Base-by-base conservation (phyloP, 2,888 invertebrate genomes). In the Mythimna vitellina region DNA sequence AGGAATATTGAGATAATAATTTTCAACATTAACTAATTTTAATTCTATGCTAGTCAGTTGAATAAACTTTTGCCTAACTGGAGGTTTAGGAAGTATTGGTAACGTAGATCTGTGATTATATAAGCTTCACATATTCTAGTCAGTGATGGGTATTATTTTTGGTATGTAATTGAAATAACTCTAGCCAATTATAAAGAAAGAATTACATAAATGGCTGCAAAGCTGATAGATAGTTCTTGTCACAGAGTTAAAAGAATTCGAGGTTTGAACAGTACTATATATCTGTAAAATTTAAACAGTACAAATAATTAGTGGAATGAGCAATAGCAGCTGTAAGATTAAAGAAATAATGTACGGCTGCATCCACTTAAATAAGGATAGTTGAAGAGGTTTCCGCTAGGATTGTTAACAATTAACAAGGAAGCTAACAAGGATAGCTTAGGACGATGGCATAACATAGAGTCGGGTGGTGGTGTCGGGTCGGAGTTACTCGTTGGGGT, bases 21-120 rank as follows among this genome's bases (percentile, higher is more conserved):
- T 84, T 89, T 84, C 84, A 84, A 32, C 20, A 32, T 56, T 70
- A 78, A 90, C 89, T 92, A 92, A 93, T 91, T 90, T 84, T 89
- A 90, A 82, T 80, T 73, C 17, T 93, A 93, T 94, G 93, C 93
- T 93, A 94, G 93, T 88, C 66, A 81, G 80, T 85, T 84, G 86
- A 85, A 79, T 65, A 69, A 86, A 87, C 80, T 75, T 67, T 73
- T 73, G 75, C 73, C 89, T 92, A 91, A 92, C 82, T 73, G 84
- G 81, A 86, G 61, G 63, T 65, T 51, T 49, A 70, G 56, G 58
- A 17, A 62, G 56, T 54, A 17, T 35, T 51, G 17, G 51, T 61
- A 32, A 29, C 58, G n/a, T 78, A 53, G 22, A 53, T 46, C 60
- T 67, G 58, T 76, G 56, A 76, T 70, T 61, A 51, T 57, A 54